Conservation (phyloP, 2,797 vertebrate genomes). For the Cuculus canorus region DNA sequence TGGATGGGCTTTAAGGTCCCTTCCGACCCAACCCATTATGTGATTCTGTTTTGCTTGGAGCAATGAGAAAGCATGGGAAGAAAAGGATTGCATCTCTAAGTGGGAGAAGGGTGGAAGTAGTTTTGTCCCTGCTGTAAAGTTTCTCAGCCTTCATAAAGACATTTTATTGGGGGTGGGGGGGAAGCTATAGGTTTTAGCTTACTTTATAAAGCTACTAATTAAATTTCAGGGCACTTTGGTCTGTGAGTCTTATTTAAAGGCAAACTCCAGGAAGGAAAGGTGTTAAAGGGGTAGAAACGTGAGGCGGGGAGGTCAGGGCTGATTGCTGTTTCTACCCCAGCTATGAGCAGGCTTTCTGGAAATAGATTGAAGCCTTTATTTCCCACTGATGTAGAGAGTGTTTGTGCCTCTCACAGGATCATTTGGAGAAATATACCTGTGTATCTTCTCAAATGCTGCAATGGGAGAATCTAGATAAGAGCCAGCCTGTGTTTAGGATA, state of each 20-base stretch:
- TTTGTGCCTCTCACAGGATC: neutral
- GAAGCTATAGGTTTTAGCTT: neutral
- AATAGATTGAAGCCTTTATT: neutral
- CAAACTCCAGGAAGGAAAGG: neutral
- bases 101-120: neutral
- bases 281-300: neutral
- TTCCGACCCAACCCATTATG: no score
- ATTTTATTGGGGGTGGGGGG: rapidly evolving
- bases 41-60: no score
- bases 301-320: neutral
- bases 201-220: neutral
- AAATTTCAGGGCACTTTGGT: neutral
- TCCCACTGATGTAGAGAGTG: neutral
- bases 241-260: neutral
- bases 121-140: neutral
- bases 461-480: neutral
- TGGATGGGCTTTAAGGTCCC: no score
- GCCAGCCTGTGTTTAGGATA: neutral
- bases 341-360: neutral
- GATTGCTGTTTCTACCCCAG: neutral
- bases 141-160: neutral
- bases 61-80: neutral
- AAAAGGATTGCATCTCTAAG: neutral
- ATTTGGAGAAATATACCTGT: neutral
- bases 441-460: neutral